phyloP scores from a whole-genome alignment of 2,797 vertebrate species.

The Labeo calbasu region DNA sequence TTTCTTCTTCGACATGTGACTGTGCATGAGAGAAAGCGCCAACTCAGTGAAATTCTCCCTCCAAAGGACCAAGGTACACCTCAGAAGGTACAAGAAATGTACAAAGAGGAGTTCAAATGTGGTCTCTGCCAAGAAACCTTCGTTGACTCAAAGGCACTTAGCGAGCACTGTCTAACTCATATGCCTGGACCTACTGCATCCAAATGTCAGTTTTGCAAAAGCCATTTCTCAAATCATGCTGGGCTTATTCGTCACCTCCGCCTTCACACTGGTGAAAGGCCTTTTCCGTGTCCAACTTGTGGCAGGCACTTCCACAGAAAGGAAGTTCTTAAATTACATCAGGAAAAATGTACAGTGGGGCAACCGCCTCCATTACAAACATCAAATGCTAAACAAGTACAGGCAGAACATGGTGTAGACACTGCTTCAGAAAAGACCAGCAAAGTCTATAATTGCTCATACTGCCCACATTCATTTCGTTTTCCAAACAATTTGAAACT shows the following conservation, averaged over 20 bases:
- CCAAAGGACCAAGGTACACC: background rate
- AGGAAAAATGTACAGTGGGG: conserved; percentile 64
- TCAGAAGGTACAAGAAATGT: conserved; percentile 8
- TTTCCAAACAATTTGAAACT: conserved; percentile 63
- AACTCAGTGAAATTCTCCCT: conserved; percentile 43
- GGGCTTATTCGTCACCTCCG: conserved; percentile 75
- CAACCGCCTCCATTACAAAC: background rate
- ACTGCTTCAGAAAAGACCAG: background rate
- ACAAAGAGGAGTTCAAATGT: conserved; percentile 64
- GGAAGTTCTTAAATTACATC: conserved; percentile 67
- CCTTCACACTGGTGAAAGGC: conserved; percentile 75
- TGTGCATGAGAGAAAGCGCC: conserved; percentile 62
- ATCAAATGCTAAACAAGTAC: background rate
- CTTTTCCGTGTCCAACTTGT: conserved; percentile 73
- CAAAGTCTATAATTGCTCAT: conserved; percentile 62
- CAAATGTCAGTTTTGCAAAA: conserved; percentile 78
- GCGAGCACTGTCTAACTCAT: conserved; percentile 75
- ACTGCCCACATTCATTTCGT: conserved; percentile 71
- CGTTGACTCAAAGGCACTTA: conserved; percentile 64
- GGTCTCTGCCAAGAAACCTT: conserved; percentile 74
- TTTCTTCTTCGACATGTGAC: conserved; percentile 74
- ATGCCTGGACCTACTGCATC: conserved; percentile 62
- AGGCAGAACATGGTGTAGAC: conserved; percentile 1
- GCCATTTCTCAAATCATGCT: conserved; percentile 61
- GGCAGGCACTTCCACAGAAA: conserved; percentile 71